phyloP scores from a whole-genome alignment of 2,113 vertebrate species.

The Planiliza haematocheilus region DNA sequence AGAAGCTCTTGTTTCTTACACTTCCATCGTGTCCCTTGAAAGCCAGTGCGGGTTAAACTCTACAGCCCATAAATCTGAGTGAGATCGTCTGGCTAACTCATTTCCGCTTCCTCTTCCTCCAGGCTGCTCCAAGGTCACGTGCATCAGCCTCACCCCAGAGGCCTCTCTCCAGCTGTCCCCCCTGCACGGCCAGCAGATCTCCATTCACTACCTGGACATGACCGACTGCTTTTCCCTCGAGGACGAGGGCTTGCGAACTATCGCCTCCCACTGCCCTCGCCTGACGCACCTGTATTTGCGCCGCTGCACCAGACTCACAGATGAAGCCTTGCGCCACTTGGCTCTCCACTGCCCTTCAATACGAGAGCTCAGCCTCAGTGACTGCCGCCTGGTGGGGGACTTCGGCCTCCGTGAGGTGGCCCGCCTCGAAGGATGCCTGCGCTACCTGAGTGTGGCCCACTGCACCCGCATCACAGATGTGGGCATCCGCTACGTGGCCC shows the following conservation, averaged over 20 bases:
- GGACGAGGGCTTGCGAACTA: conserved; percentile 95
- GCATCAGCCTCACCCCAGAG: conserved; percentile 95
- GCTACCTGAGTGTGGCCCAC: conserved; percentile 97
- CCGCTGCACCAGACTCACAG: conserved; percentile 93
- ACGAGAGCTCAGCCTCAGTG: conserved; percentile 94
- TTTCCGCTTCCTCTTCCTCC: conserved; percentile 2
- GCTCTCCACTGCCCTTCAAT: conserved; percentile 92
- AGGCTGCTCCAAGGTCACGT: conserved; percentile 99
- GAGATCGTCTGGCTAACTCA: not conserved
- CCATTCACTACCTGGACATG: conserved; percentile 97
- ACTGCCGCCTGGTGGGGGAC: conserved; percentile 95
- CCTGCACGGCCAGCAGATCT: conserved; percentile 95
- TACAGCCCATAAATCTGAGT: too few species aligned
- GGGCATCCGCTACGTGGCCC: conserved; percentile 95
- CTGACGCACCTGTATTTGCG: conserved; percentile 97
- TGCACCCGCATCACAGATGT: conserved; percentile 96
- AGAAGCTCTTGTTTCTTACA: not conserved
- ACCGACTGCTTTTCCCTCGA: conserved; percentile 96
- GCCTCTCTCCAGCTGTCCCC: conserved; percentile 93
- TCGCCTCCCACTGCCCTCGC: conserved; percentile 96
- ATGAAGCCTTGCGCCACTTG: conserved; percentile 95
- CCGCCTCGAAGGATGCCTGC: conserved; percentile 93
- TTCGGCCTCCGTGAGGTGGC: conserved; percentile 96
- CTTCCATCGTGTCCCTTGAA: not conserved
- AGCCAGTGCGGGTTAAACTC: not conserved